A percentile compares a stretch with the other conserved stretches of the same genome.
phyloP scores from a whole-genome alignment of 2,797 vertebrate species.

The Peromyscus attwateri region DNA sequence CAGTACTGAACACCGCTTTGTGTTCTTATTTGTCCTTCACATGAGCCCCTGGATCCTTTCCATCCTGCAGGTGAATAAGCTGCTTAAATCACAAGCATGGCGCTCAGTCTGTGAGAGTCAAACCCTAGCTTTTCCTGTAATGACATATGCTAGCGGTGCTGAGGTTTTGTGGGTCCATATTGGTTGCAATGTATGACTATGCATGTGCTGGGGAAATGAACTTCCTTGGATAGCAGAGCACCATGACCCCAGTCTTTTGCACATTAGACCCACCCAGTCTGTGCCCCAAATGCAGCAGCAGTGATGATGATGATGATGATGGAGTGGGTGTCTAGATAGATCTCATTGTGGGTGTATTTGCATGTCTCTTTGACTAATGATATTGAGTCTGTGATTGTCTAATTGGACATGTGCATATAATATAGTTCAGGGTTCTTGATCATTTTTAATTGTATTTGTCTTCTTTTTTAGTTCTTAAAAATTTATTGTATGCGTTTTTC shows the following conservation, averaged over 20 bases:
- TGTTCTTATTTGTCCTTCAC: background rate
- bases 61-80: background rate
- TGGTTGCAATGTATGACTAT: background rate
- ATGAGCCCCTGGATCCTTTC: background rate
- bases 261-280: background rate
- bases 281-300: background rate
- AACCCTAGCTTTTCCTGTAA: background rate
- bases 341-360: background rate
- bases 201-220: background rate
- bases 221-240: background rate
- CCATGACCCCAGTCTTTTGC: background rate
- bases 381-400: background rate
- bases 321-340: fast-evolving
- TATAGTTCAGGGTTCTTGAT: background rate
- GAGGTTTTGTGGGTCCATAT: background rate
- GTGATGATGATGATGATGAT: background rate
- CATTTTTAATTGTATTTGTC: background rate
- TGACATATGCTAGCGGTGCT: background rate
- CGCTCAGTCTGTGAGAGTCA: too few relatives aligned
- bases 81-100: background rate
- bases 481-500: too few relatives aligned
- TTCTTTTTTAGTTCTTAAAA: background rate
- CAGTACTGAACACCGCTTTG: background rate
- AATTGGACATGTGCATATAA: background rate
- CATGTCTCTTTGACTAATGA: background rate